Base-by-base conservation (phyloP, 2,888 invertebrate species). In the Epinotia demarniana region DNA sequence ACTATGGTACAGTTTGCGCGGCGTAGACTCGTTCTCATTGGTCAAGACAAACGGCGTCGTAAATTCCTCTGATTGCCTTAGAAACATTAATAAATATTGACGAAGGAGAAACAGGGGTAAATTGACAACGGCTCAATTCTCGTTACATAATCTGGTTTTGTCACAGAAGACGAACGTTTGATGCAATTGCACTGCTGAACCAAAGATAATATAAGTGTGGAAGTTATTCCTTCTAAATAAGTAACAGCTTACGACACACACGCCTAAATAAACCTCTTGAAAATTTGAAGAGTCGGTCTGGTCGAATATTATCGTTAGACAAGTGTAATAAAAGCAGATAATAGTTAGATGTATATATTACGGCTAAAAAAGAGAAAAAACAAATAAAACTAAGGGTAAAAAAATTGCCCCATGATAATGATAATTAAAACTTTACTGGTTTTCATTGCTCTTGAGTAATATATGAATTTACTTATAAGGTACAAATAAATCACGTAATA, bases 1-100 rank as follows among this genome's bases (percentile, higher is more conserved):
- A 75, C 75, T 75, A 75, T 49, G 61, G 71, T 72, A 61, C 66
- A 68, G 77, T 33, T 77, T 79, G 79, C 78, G 79, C 80, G 79
- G 81, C 80, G 81, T 80, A 78, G 81, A 80, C 81, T 79, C 78
- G 81, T 80, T 80, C 79, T 72, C 78, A 82, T 82, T 84, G 81
- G 78, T 79, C 63, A 75, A 81, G 81, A 83, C 81, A 85, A 85
- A 86, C 83, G 81, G 79, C 81, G 46, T 81, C 81, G 82, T 86
- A 85, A 86, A 86, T 81, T 82, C 82, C 82, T 83, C 78, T 79
- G 83, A 83, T 85, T 81, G 82, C 82, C 81, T 82, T 78, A 79
- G 82, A 84, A 84, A 84, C 83, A 82, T 86, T 84, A 81, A 86
- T 89, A 87, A 87, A 87, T 86, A 84, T 78, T 77, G 77, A 75